Conservation (phyloP, 2,888 invertebrate species). For the Protonemura montana region DNA sequence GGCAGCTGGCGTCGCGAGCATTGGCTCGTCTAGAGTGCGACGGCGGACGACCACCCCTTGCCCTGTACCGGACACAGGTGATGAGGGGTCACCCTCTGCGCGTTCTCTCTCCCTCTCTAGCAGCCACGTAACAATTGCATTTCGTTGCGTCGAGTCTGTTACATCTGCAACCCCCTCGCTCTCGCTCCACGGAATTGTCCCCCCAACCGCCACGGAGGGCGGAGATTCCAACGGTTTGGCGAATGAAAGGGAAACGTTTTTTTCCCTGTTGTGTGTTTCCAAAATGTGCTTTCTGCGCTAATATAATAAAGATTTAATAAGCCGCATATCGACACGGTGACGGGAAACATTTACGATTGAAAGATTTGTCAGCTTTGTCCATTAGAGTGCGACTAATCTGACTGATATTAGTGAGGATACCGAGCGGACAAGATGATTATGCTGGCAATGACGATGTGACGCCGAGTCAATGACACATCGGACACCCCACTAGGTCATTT, state of each 20-base stretch:
- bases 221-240: conserved; percentile 33
- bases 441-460: conserved; percentile 13
- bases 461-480: conserved; percentile 46
- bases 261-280: not conserved
- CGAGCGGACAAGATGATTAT: not conserved
- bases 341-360: not conserved
- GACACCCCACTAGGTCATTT: conserved; percentile 52
- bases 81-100: conserved; percentile 9
- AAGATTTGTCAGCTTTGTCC: not conserved
- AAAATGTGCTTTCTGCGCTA: not conserved
- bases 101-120: not conserved
- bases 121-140: conserved; percentile 29
- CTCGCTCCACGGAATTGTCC: not conserved
- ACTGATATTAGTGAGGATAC: not conserved
- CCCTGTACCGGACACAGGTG: conserved; percentile 38
- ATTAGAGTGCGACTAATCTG: not conserved
- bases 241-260: conserved; percentile 22
- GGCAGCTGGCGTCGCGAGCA: conserved; percentile 16
- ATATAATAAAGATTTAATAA: conserved; percentile 4
- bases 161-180: conserved; percentile 41
- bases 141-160: conserved; percentile 32
- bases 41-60: not conserved
- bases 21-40: not conserved
- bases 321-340: not conserved
- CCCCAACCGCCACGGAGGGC: conserved; percentile 26